Conservation (phyloP, 2,888 invertebrate species). For the Dendrolimus pini region DNA sequence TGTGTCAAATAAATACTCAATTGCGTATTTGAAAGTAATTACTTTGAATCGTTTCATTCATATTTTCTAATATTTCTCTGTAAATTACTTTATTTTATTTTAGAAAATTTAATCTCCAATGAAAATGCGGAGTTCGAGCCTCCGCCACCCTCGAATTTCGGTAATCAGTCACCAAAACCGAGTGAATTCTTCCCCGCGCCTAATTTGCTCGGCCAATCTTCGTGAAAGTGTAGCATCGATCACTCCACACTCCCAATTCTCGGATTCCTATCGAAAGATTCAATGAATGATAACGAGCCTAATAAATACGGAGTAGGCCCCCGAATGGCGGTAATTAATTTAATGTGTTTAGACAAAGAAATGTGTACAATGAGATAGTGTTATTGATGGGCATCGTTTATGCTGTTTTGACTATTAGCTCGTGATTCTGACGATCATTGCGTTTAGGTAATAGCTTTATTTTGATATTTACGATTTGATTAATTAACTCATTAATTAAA, state of each 20-base stretch:
- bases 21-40: too few species aligned
- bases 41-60: too few species aligned
- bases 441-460: not conserved
- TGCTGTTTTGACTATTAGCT: conserved; percentile 50
- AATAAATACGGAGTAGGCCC: conserved; percentile 72
- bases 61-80: too few species aligned
- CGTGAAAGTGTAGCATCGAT: conserved; percentile 68
- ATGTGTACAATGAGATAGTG: conserved; percentile 73
- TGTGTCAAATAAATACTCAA: too few species aligned
- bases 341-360: conserved; percentile 76
- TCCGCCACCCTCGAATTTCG: not conserved
- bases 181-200: not conserved
- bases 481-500: not conserved
- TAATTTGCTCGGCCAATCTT: conserved; percentile 36
- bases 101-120: too few species aligned
- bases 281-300: conserved; percentile 75
- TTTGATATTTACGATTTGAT: not conserved
- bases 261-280: conserved; percentile 68
- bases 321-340: conserved; percentile 72
- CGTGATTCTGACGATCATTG: conserved; percentile 5
- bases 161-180: not conserved
- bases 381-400: conserved; percentile 55
- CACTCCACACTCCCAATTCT: conserved; percentile 56
- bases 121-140: too few species aligned
- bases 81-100: too few species aligned